A percentile compares a stretch with the other conserved stretches of the same genome.
Conservation (phyloP, 1,140 invertebrate genomes). For the Drosophila navojoa region DNA sequence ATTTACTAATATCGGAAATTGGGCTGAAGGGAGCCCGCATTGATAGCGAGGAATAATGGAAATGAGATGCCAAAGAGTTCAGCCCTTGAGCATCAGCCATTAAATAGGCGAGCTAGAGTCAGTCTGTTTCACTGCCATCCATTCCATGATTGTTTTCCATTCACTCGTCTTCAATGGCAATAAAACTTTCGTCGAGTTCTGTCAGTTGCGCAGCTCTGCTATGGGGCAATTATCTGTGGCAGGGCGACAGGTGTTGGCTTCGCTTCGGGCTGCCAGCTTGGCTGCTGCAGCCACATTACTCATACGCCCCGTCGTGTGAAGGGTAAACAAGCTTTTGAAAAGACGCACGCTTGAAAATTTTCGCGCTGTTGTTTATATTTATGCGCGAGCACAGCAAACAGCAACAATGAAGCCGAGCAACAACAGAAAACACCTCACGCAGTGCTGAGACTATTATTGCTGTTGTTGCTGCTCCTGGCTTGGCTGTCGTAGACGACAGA, state of each 20-base stretch:
- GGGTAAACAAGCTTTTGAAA: conserved; percentile 35
- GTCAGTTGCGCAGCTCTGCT: conserved; percentile 1
- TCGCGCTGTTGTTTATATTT: conserved; percentile 71
- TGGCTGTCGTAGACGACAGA: conserved; percentile 57
- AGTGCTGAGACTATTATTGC: conserved; percentile 18
- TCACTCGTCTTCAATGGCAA: too few species aligned
- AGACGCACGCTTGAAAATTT: conserved; percentile 60
- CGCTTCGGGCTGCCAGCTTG: conserved; percentile 23
- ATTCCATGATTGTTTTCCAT: too few species aligned
- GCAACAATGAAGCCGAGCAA: conserved; percentile 24
- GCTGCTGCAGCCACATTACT: conserved; percentile 47
- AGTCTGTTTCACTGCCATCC: too few species aligned
- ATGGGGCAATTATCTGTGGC: conserved; percentile 28
- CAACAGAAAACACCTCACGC: conserved; percentile 56
- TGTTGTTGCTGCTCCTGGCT: conserved; percentile 14
- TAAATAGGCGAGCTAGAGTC: too few species aligned
- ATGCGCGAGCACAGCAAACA: conserved; percentile 47
- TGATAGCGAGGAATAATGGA: too few species aligned
- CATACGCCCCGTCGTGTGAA: conserved; percentile 63
- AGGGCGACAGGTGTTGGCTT: conserved; percentile 36
- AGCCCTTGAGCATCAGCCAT: too few species aligned
- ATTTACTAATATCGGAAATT: too few species aligned
- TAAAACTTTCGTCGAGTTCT: not conserved
- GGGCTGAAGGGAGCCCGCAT: too few species aligned
- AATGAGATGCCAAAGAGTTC: too few species aligned